Base-by-base conservation (phyloP, 2,888 invertebrate species). In the Mimas tiliae region DNA sequence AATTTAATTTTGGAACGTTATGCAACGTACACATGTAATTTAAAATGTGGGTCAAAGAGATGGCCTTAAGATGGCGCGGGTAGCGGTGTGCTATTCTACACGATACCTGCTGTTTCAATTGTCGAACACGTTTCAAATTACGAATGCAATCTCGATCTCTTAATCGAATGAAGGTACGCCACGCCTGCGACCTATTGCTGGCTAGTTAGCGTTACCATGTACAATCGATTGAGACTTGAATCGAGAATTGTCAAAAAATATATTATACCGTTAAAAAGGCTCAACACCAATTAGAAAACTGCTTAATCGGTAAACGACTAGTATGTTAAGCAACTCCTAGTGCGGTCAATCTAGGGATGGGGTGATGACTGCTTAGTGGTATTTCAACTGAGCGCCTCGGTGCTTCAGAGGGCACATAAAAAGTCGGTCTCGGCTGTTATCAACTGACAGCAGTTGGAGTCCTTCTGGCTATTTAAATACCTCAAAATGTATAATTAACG, bases 71-170 rank as follows among this genome's bases (percentile, higher is more conserved):
- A 87, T 64, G 64, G 64, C 53, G 64, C 64, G 64, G 53, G 64
- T 64, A 64, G 64, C 64, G 45, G 21, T 87, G 85, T 75, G 78
- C 77, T 78, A 73, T 72, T 67, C 70, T 82, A 81, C 80, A 81
- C 80, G 84, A 87, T 86, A 85, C 91, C 91, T 83, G 91, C 91
- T 91, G 91, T 89, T 91, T 91, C 88, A 88, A 90, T 88, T 90
- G 87, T 87, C 82, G 85, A 87, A 90, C 88, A 90, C 88, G 85
- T 86, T 89, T 86, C 84, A 80, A 87, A 89, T 87, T 86, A 86
- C 79, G 84, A 87, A 86, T 80, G 79, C 84, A 82, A 86, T 86
- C 82, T 79, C 83, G 83, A 86, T 88, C 82, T 82, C 80, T 83
- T 85, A 84, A 86, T 86, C 85, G 82, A 80, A 80, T 74, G 76